Base-by-base conservation (phyloP, 2,797 vertebrate species). In the Emydoidea blandingii region DNA sequence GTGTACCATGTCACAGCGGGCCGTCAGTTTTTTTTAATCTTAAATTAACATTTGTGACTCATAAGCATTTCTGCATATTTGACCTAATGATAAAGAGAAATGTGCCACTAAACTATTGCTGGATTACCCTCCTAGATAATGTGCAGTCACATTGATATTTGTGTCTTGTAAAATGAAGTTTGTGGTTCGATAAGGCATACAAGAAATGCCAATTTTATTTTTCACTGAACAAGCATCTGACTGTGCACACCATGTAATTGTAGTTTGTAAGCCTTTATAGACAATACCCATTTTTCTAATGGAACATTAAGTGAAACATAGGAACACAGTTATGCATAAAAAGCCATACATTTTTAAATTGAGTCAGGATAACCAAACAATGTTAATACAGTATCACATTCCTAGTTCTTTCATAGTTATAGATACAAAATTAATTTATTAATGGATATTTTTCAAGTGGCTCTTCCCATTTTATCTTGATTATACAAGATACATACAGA, bases 111-210 rank as follows among this genome's bases (percentile, higher is more conserved):
- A 97, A 93, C 23, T 14, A 65, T 92, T 89, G 3, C 79, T 85
- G 72, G 54, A 52, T 90, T 95, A 94, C 90, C 80, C 95, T 95
- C 54, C 89, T 52, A 65, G 81, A 94, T 94, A 97, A 91, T 74
- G 68, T 10, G 25, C 93, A 91, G 47, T 90, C 2, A 29, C 50
- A 94, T 94, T 97, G 97, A 96, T 96, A 93, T 96, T 87, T n/a
- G 95, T 94, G 47, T 41, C 18, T 89, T 95, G 56, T 82, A 90
- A 94, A 96, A 88, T 88, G 53, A 94, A 97, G 89, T 92, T 78
- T 95, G 80, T 93, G 27, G 57, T 95, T 59, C 65, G 37, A 5
- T 87, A 93, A 92, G 87, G 76, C 65, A 83, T 91, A 85, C 81
- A 88, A 94, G 62, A n/a, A 56, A 92, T 95, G 86, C 27, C 62